Evolutionary conservation across 2,888 invertebrate genomes (phyloP).

Genomic region (Drosophila robusta): DNA sequence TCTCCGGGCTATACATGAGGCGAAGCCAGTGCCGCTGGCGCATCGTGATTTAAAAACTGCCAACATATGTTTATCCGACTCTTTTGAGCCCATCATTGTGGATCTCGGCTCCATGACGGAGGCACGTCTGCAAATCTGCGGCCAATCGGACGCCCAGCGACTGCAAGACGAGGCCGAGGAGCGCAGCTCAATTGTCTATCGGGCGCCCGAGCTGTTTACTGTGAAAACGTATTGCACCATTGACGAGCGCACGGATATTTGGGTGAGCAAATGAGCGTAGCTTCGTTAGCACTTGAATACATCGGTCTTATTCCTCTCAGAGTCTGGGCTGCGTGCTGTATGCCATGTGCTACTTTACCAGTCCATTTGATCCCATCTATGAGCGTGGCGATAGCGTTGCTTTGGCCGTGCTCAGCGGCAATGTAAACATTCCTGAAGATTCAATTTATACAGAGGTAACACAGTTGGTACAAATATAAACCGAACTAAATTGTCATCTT

Average conservation of each 20-base stretch:
- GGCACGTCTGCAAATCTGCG: slow-evolving; percentile 88
- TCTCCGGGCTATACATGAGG: slow-evolving; percentile 90
- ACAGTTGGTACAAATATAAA: neutral
- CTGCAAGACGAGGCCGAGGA: slow-evolving; percentile 93
- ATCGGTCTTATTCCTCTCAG: slow-evolving; percentile 84
- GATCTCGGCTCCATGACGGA: slow-evolving; percentile 91
- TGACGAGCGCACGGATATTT: slow-evolving; percentile 94
- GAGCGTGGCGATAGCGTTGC: slow-evolving; percentile 95
- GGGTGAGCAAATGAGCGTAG: slow-evolving; percentile 85
- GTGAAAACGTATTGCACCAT: slow-evolving; percentile 92
- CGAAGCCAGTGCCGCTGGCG: slow-evolving; percentile 90
- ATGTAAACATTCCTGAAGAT: slow-evolving; percentile 89
- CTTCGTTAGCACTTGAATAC: neutral
- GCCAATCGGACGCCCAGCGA: slow-evolving; percentile 89
- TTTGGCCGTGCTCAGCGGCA: slow-evolving; percentile 92
- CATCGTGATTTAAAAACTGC: slow-evolving; percentile 95
- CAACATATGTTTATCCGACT: slow-evolving; percentile 91
- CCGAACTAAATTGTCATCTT: neutral
- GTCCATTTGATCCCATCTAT: slow-evolving; percentile 93
- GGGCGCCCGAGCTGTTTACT: slow-evolving; percentile 94
- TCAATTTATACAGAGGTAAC: slow-evolving; percentile 87
- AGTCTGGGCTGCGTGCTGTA: slow-evolving; percentile 94
- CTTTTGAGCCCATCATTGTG: slow-evolving; percentile 91
- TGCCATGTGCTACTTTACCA: slow-evolving; percentile 93
- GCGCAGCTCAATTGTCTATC: slow-evolving; percentile 94